phyloP scores from a whole-genome alignment of 2,113 vertebrate species.

The Phaethon lepturus region DNA sequence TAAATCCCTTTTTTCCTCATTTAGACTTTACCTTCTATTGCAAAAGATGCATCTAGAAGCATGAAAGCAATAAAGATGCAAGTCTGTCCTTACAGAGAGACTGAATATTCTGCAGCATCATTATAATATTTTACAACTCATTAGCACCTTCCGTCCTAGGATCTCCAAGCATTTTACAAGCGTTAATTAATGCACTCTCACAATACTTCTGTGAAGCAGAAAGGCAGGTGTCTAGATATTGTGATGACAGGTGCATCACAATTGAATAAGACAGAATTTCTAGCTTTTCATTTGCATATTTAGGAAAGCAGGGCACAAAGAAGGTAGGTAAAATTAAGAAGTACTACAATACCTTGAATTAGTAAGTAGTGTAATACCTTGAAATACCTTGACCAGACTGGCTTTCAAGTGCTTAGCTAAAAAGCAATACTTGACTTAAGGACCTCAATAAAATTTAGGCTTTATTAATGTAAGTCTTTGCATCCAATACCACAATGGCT shows the following conservation, averaged over 20 bases:
- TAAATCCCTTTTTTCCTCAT: background rate
- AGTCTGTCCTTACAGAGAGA: background rate
- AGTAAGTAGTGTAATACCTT: background rate
- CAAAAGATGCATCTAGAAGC: constrained; percentile 13
- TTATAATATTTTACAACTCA: constrained; percentile 60
- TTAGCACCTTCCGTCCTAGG: constrained; percentile 50
- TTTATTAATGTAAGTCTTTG: background rate
- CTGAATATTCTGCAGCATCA: constrained; percentile 42
- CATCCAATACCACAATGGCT: background rate
- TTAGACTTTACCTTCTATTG: background rate
- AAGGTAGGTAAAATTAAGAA: background rate
- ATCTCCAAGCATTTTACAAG: constrained; percentile 24
- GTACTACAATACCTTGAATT: background rate
- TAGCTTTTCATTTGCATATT: constrained; percentile 32
- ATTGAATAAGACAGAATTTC: constrained; percentile 15
- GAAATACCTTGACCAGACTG: background rate
- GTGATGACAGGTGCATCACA: constrained; percentile 31
- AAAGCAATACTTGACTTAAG: background rate
- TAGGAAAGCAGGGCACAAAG: background rate
- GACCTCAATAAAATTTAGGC: background rate
- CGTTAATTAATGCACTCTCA: constrained; percentile 58
- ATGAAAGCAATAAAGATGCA: constrained; percentile 8
- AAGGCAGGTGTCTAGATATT: constrained; percentile 51
- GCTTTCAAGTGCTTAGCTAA: background rate
- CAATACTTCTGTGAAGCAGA: background rate